Evolutionary conservation across 2,888 invertebrate genomes (phyloP).

Genomic region (Zygogramma bicolorata): DNA sequence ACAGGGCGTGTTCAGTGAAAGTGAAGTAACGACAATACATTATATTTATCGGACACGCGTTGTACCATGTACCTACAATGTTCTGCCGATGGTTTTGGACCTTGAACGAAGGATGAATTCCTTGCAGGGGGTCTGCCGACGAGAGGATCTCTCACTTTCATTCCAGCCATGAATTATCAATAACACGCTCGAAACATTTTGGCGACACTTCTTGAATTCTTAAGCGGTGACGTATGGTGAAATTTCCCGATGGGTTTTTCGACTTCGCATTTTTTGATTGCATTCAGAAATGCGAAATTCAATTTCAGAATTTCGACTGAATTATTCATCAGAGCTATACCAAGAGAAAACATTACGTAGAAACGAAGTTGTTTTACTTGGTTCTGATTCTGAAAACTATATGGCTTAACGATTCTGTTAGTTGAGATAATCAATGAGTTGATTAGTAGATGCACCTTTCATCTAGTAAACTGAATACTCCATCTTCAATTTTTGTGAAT

Average conservation of each 20-base stretch:
- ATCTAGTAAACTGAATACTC: too few relatives aligned
- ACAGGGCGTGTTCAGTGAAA: conserved; percentile 57
- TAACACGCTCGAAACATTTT: background rate
- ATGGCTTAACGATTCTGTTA: too few relatives aligned
- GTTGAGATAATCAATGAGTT: too few relatives aligned
- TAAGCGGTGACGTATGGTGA: background rate
- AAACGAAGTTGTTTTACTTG: too few relatives aligned
- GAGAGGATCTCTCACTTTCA: background rate
- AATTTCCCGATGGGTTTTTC: background rate
- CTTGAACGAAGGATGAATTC: conserved; percentile 40
- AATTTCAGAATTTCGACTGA: background rate
- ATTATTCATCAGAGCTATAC: background rate
- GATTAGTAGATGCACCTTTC: too few relatives aligned
- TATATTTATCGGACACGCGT: conserved; percentile 49
- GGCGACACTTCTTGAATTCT: conserved; percentile 1
- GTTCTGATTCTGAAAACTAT: too few relatives aligned
- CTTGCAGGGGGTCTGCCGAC: background rate
- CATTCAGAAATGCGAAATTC: background rate
- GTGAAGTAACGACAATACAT: conserved; percentile 59
- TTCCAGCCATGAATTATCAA: background rate
- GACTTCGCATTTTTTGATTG: background rate
- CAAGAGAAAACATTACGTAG: too few relatives aligned
- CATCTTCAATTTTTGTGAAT: too few relatives aligned
- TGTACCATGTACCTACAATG: conserved; percentile 25
- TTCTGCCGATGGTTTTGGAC: conserved; percentile 50